Conservation (phyloP, 1,140 invertebrate species). For the Aphelenchoides fujianensis region DNA sequence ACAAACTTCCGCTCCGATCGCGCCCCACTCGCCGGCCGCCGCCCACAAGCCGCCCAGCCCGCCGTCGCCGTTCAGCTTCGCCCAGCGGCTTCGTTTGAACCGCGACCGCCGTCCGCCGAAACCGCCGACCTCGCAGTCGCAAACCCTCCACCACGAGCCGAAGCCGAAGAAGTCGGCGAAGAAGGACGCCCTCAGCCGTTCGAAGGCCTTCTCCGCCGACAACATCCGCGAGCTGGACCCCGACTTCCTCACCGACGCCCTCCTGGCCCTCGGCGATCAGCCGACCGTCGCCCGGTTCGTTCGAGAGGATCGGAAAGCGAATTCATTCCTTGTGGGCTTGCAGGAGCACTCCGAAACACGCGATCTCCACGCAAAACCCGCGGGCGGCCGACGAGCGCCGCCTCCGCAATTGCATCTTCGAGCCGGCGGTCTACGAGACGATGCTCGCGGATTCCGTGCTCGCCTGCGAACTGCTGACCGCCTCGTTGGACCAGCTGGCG, state of each 20-base stretch:
- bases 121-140: conserved; percentile 1
- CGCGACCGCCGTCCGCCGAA: not conserved
- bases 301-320: conserved; percentile 29
- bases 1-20: conserved; percentile 18
- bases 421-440: conserved; percentile 49
- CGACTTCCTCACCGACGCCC: conserved; percentile 41
- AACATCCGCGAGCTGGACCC: conserved; percentile 42
- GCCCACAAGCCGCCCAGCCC: not conserved
- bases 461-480: conserved; percentile 44
- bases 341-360: conserved; percentile 46
- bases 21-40: conserved; percentile 14
- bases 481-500: conserved; percentile 38
- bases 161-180: conserved; percentile 6
- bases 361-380: conserved; percentile 27
- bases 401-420: conserved; percentile 36
- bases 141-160: not conserved
- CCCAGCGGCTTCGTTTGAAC: not conserved
- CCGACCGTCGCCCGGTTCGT: conserved; percentile 52
- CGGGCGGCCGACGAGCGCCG: conserved; percentile 29
- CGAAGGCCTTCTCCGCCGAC: conserved; percentile 37
- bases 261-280: conserved; percentile 44
- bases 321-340: conserved; percentile 7
- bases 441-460: conserved; percentile 44
- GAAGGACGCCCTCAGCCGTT: not conserved
- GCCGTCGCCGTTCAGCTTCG: not conserved